A percentile compares a stretch with the other conserved stretches of the same genome.
Evolutionary conservation across 2,113 vertebrate species (phyloP).

Genomic region (Myocastor coypus): DNA sequence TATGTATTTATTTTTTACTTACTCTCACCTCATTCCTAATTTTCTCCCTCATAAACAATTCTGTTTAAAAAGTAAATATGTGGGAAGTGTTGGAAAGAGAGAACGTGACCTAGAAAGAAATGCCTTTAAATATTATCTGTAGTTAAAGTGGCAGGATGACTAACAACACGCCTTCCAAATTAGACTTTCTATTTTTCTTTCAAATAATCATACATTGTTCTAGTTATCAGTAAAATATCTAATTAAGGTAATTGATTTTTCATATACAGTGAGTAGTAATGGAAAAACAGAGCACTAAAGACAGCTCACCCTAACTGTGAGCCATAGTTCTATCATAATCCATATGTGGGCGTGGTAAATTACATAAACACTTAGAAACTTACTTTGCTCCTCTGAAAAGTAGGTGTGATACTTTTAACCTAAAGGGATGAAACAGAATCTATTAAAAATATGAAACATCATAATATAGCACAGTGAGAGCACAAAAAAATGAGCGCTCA

Average conservation of each 20-base stretch:
- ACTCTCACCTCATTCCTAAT: background rate
- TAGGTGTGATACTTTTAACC: background rate
- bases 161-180: background rate
- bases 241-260: background rate
- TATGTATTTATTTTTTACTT: constrained; percentile 22
- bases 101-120: constrained; percentile 2
- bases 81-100: background rate
- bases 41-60: background rate
- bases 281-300: background rate
- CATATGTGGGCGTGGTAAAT: background rate
- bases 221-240: background rate
- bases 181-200: background rate
- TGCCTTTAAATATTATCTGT: background rate
- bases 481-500: background rate
- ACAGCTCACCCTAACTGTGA: accelerated
- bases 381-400: background rate
- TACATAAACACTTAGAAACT: background rate
- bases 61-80: background rate
- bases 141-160: background rate
- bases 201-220: background rate
- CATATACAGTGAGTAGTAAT: background rate
- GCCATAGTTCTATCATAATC: background rate
- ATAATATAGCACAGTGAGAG: background rate
- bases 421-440: background rate
- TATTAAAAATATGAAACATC: background rate